A percentile compares a stretch with the other conserved stretches of the same genome.
Evolutionary conservation across 2,888 invertebrate species (phyloP).

Genomic region (Allophyes oxyacanthae): DNA sequence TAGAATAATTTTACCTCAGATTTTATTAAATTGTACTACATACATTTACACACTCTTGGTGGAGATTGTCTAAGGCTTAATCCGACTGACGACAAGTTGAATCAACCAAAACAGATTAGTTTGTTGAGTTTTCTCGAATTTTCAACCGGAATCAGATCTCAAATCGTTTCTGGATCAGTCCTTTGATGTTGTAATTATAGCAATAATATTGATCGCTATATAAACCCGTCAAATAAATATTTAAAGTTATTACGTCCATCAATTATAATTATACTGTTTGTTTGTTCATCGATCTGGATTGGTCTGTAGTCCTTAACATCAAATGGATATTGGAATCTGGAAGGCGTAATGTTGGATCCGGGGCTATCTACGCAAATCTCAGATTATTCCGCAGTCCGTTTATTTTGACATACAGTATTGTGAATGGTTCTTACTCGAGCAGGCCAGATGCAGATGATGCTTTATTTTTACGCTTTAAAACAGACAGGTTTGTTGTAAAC

Average conservation of each 20-base stretch:
- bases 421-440: slow-evolving; percentile 10
- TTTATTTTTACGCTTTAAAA: too few relatives aligned
- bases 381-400: slow-evolving; percentile 11
- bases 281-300: slow-evolving; percentile 62
- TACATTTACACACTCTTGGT: slow-evolving; percentile 12
- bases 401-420: slow-evolving; percentile 25
- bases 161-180: slow-evolving; percentile 48
- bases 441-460: neutral
- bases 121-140: slow-evolving; percentile 50
- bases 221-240: slow-evolving; percentile 70
- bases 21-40: slow-evolving; percentile 4
- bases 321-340: slow-evolving; percentile 54
- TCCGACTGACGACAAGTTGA: slow-evolving; percentile 35
- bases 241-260: slow-evolving; percentile 61
- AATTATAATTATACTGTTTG: slow-evolving; percentile 76
- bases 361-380: slow-evolving; percentile 25
- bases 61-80: slow-evolving; percentile 22
- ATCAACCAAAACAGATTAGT: slow-evolving; percentile 42
- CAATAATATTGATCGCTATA: slow-evolving; percentile 77
- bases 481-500: too few relatives aligned
- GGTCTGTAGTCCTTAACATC: slow-evolving; percentile 49
- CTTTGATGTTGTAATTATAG: slow-evolving; percentile 76
- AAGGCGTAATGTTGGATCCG: slow-evolving; percentile 29
- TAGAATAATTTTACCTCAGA: neutral
- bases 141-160: slow-evolving; percentile 46